Evolutionary conservation across 2,113 vertebrate species (phyloP).

Genomic region (Urocolius indicus): DNA sequence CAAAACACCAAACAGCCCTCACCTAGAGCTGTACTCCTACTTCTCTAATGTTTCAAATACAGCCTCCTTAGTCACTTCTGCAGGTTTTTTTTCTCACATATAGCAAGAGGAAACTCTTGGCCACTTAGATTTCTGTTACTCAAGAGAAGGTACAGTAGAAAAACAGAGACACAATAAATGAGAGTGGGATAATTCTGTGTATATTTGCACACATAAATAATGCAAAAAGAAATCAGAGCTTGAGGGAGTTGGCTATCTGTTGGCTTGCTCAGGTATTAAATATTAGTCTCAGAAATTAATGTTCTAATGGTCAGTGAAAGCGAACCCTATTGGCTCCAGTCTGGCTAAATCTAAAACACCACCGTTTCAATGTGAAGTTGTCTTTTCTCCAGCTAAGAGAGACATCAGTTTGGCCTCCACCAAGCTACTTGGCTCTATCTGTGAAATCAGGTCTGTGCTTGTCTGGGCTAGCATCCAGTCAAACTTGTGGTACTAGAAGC

Average conservation of each 20-base stretch:
- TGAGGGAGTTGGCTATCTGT: background rate
- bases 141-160: background rate
- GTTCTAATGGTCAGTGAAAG: background rate
- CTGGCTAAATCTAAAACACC: background rate
- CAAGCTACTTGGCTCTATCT: background rate
- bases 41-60: background rate
- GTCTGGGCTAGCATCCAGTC: background rate
- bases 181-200: background rate
- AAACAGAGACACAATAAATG: background rate
- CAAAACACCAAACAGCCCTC: background rate
- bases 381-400: background rate
- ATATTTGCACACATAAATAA: background rate
- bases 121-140: background rate
- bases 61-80: background rate
- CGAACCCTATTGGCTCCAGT: background rate
- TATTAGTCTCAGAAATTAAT: background rate
- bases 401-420: background rate
- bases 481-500: background rate
- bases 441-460: background rate
- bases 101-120: background rate
- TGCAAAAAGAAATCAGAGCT: background rate
- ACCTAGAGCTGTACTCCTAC: background rate
- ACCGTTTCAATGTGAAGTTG: background rate
- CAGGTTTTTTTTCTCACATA: background rate
- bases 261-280: background rate